Evolutionary conservation across 2,113 vertebrate genomes (phyloP).

Genomic region (Gadus chalcogrammus): DNA sequence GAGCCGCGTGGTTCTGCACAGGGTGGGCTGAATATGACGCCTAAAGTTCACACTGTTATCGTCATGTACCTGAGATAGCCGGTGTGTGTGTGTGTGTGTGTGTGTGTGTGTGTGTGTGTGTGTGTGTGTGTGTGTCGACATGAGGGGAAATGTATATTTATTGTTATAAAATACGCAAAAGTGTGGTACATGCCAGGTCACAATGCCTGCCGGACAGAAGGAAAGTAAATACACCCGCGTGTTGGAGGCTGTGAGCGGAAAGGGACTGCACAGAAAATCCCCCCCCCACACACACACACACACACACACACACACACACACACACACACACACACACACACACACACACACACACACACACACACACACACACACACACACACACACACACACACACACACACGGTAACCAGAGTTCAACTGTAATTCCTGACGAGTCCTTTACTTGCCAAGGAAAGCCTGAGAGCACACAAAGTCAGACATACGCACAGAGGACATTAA

Average conservation of each 20-base stretch:
- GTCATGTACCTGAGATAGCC: background rate
- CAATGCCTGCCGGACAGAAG: constrained; percentile 48
- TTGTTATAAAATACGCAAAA: constrained; percentile 48
- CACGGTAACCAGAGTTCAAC: constrained; percentile 21
- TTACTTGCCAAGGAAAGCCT: background rate
- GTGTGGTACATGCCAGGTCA: constrained; percentile 35
- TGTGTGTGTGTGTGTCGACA: background rate
- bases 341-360: constrained; percentile 18
- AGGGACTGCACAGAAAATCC: constrained; percentile 19
- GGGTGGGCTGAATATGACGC: background rate
- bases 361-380: constrained; percentile 4
- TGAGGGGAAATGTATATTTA: constrained; percentile 42
- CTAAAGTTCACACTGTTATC: background rate
- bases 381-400: constrained; percentile 3
- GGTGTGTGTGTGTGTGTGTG: background rate
- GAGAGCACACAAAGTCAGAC: background rate
- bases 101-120: no score
- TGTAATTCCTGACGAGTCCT: constrained; percentile 9
- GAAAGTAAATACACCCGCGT: constrained; percentile 58
- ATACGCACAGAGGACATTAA: background rate
- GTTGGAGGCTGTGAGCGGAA: constrained; percentile 61
- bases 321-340: constrained; percentile 18
- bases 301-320: constrained; percentile 6
- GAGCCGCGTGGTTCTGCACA: no score
- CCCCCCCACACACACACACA: background rate